A percentile compares a stretch with the other conserved stretches of the same genome.
Evolutionary conservation across 2,113 vertebrate genomes (phyloP).

Genomic region (Scalopus aquaticus): DNA sequence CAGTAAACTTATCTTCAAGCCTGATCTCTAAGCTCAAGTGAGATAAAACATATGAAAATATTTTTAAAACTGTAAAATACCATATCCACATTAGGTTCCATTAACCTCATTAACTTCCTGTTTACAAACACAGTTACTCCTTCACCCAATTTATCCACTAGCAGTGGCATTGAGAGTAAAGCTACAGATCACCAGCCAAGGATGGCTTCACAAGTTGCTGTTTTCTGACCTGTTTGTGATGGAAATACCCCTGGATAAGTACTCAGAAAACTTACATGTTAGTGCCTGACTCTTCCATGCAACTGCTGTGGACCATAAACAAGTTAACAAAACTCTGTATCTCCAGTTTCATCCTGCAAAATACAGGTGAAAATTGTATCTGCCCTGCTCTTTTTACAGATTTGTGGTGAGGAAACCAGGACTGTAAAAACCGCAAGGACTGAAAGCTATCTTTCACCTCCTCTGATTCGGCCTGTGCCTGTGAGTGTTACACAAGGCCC

Average conservation of each 20-base stretch:
- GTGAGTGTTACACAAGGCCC: too few species aligned
- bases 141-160: background rate
- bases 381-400: background rate
- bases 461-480: background rate
- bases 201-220: background rate
- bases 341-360: background rate
- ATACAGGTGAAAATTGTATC: background rate
- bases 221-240: background rate
- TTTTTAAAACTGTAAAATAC: slow-evolving; percentile 48
- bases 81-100: background rate
- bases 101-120: slow-evolving; percentile 3
- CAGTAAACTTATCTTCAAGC: background rate
- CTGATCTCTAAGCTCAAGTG: slow-evolving; percentile 25
- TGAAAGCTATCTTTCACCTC: background rate
- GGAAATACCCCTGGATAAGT: background rate
- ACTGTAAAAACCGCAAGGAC: background rate
- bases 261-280: background rate
- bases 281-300: background rate
- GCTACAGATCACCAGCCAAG: background rate
- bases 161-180: background rate
- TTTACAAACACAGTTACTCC: slow-evolving; percentile 44
- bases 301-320: background rate
- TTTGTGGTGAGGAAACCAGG: background rate
- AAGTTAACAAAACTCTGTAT: background rate
- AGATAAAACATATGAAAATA: slow-evolving; percentile 28